Evolutionary conservation across 2,888 invertebrate species (phyloP).

Genomic region (Tyria jacobaeae): DNA sequence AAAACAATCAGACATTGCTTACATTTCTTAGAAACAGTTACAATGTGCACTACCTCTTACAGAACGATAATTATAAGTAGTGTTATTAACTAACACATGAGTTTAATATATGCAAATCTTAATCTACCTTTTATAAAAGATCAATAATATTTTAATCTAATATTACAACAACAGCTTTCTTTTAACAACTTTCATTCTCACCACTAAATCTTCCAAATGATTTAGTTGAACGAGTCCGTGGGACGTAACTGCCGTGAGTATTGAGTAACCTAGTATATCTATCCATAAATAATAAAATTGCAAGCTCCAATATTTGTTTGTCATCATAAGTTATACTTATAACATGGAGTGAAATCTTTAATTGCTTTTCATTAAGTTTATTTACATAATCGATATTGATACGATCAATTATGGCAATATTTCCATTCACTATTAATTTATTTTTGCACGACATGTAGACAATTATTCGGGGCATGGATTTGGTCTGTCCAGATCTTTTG

Average conservation of each 20-base stretch:
- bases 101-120: constrained; percentile 63
- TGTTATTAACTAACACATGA: constrained; percentile 40
- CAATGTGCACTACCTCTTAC: constrained; percentile 26
- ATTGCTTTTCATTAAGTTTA: constrained; percentile 49
- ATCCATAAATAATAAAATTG: constrained; percentile 51
- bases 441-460: constrained; percentile 25
- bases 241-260: constrained; percentile 36
- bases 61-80: constrained; percentile 12
- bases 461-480: not conserved
- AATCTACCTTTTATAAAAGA: constrained; percentile 59
- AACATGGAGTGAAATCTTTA: constrained; percentile 51
- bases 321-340: constrained; percentile 25
- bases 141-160: constrained; percentile 59
- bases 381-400: constrained; percentile 49
- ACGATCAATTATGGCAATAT: constrained; percentile 40
- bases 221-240: constrained; percentile 49
- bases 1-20: no score
- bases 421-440: constrained; percentile 35
- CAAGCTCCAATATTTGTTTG: constrained; percentile 49
- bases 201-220: constrained; percentile 57
- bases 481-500: not conserved
- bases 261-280: constrained; percentile 50
- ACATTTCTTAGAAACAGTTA: not conserved
- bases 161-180: constrained; percentile 57
- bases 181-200: constrained; percentile 62